Evolutionary conservation across 2,113 vertebrate species (phyloP), one percentile per base, ranked within the genome.

Genomic region (Rhynchopsitta pachyrhyncha): DNA sequence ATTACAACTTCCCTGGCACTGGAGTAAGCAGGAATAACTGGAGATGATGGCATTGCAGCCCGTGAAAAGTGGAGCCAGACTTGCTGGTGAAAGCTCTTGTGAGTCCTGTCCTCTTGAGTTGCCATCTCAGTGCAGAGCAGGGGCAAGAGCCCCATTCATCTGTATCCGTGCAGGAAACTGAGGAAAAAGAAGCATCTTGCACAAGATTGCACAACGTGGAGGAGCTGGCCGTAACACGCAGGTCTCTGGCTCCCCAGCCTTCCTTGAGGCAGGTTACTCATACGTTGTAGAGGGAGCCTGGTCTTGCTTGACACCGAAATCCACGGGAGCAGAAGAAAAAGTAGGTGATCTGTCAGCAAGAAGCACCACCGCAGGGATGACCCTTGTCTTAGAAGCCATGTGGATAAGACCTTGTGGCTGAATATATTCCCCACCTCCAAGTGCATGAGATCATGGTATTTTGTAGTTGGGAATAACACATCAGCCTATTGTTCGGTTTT

Each of bases 51-150:
- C 9, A 1, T 4, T 22, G 60, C 17, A 31, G 57, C 42, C 27
- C 10, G 2, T 14, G 57, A 3, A 10, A 59, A 46, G 23, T 1
- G 6, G 31, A 47, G 75, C 50, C 44, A 17, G 44, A 1, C 11
- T 28, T 23, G 62, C 41, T 2, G 1, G 17, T 24, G 4, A 17
- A 86, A 73, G 23, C 41, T 62, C 39, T 28, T 1, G 3, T 3
- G 50, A 46, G 37, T 10, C 31, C 9, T 13, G 41, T 22, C 10
- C 7, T 11, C 66, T 7, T 2, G 25, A 29, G 59, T 55, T 28
- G 46, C 63, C 31, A 10, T 13, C 18, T 0, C 0, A 7, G 49
- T 3, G 33, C 13, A 0, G 77, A 29, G 67, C 20, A 3, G 10
- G 33, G 25, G 19, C 46, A 68, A 70, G 41, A 74, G 27, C 31